Conservation (phyloP, 1,140 invertebrate genomes). For the Phenacoccus solenopsis region DNA sequence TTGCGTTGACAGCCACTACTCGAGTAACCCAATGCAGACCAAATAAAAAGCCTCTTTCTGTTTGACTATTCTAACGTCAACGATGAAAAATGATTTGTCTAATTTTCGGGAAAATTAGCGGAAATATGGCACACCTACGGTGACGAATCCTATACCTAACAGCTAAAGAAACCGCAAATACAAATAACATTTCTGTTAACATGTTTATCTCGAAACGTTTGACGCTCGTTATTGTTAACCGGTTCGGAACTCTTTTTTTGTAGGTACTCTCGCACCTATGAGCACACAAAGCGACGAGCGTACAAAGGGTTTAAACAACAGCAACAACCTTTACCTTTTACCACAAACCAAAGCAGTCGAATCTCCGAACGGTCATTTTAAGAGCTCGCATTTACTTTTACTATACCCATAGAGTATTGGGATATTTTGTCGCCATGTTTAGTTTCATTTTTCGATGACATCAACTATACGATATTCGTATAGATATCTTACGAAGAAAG, state of each 20-base stretch:
- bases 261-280: not conserved
- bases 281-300: not conserved
- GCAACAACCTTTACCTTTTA: no score
- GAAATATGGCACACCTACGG: not conserved
- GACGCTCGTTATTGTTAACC: not conserved
- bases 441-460: no score
- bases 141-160: not conserved
- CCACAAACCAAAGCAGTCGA: not conserved
- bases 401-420: no score
- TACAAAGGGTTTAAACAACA: not conserved
- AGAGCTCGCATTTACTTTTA: no score
- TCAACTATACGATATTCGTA: no score
- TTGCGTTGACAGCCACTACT: not conserved
- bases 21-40: not conserved
- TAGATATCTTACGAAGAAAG: no score
- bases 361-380: not conserved
- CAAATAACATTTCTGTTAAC: not conserved
- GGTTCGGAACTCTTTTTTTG: no score
- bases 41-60: not conserved
- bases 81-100: not conserved
- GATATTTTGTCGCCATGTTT: no score
- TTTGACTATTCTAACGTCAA: not conserved
- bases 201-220: not conserved
- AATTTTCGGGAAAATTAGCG: no score
- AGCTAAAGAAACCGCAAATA: not conserved